These are phyloP conservation scores for Sebastes iracundus DNA, from an alignment of 2,797 vertebrate genomes.

Conservation along the genomic window DNA sequence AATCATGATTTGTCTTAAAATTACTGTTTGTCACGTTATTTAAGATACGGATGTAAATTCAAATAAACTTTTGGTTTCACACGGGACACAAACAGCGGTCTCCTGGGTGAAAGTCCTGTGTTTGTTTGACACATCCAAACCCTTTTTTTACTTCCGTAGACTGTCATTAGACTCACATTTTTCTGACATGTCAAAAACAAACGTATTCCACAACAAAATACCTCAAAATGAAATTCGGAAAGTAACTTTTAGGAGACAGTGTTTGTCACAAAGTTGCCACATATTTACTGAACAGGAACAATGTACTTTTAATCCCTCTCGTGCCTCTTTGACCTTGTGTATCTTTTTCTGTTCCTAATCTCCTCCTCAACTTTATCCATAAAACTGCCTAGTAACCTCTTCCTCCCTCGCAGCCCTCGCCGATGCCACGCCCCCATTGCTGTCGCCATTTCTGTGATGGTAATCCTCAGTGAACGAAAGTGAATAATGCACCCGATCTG, in stretches of 20 bases:
- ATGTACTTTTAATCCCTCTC: neutral
- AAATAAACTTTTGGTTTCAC: neutral
- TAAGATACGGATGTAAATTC: neutral
- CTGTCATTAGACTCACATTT: too few relatives aligned
- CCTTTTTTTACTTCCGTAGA: too few relatives aligned
- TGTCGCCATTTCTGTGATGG: conserved; percentile 19
- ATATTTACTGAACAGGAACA: neutral
- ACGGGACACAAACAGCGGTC: neutral
- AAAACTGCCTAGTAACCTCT: conserved; percentile 58
- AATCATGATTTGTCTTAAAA: neutral
- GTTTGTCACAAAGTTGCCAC: neutral
- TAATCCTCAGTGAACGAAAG: conserved; percentile 59
- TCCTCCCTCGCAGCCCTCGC: neutral
- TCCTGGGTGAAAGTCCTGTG: neutral
- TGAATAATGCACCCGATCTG: conserved; percentile 43
- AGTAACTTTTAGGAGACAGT: neutral
- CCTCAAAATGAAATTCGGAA: neutral
- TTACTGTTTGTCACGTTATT: neutral
- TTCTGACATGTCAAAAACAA: too few relatives aligned
- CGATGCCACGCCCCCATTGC: neutral
- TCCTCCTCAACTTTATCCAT: conserved; percentile 10
- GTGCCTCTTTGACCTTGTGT: conserved; percentile 10
- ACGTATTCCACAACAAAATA: too few relatives aligned
- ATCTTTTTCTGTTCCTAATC: conserved; percentile 37
- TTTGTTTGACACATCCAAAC: too few relatives aligned